These are phyloP conservation scores for Cyprinodon diabolis DNA, from an alignment of 2,797 vertebrate genomes.

Conservation along the genomic window DNA sequence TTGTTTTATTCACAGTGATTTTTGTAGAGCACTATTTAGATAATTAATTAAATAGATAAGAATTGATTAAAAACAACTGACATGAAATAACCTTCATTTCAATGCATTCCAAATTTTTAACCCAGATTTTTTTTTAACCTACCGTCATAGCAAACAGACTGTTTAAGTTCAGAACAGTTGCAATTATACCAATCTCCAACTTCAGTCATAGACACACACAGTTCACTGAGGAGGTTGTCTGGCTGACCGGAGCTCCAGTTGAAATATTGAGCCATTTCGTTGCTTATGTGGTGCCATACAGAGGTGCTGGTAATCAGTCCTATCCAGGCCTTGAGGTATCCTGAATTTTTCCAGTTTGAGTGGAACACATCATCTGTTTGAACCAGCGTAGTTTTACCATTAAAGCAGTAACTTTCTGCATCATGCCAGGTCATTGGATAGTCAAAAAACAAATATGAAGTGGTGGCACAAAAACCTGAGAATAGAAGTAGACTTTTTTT, in stretches of 20 bases:
- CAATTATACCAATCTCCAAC: rapidly evolving
- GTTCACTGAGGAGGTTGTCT: rapidly evolving
- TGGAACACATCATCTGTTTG: neutral
- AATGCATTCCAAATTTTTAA: neutral
- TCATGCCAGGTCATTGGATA: neutral
- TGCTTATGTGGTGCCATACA: neutral
- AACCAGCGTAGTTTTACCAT: rapidly evolving
- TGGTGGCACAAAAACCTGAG: constrained; percentile 15
- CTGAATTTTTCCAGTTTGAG: rapidly evolving
- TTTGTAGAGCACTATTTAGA: too few relatives aligned
- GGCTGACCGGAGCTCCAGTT: rapidly evolving
- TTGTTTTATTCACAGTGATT: too few relatives aligned
- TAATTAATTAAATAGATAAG: too few relatives aligned
- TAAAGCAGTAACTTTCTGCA: rapidly evolving
- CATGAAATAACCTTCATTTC: too few relatives aligned
- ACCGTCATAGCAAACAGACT: neutral
- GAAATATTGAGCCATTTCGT: rapidly evolving
- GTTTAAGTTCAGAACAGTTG: neutral
- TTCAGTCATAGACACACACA: neutral
- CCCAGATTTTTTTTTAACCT: neutral
- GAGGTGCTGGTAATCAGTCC: neutral
- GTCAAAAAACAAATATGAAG: neutral
- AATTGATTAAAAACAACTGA: too few relatives aligned
- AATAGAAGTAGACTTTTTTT: neutral
- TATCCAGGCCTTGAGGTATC: constrained; percentile 26